Evolutionary conservation across 2,797 vertebrate genomes (phyloP).

Genomic region (Pagetopsis macropterus): DNA sequence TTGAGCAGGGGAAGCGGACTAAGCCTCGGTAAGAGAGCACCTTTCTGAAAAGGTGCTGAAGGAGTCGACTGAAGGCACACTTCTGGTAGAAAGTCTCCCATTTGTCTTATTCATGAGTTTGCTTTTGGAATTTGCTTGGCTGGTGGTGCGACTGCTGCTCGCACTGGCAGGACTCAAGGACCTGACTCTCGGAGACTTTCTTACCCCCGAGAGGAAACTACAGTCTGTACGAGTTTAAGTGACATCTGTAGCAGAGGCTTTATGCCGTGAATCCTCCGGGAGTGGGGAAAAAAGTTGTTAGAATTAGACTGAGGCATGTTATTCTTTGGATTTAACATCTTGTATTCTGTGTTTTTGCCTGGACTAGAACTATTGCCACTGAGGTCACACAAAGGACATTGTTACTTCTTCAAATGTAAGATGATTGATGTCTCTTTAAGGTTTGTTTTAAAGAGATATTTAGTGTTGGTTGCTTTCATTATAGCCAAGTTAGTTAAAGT

Average conservation of each 20-base stretch:
- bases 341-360: not conserved
- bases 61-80: slow-evolving; percentile 54
- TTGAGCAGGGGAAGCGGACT: slow-evolving; percentile 42
- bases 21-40: slow-evolving; percentile 48
- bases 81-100: slow-evolving; percentile 48
- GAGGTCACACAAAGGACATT: slow-evolving; percentile 29
- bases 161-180: slow-evolving; percentile 55
- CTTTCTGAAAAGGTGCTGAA: slow-evolving; percentile 50
- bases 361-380: not conserved
- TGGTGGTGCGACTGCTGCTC: slow-evolving; percentile 50
- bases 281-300: slow-evolving; percentile 21
- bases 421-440: not conserved
- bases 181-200: slow-evolving; percentile 47
- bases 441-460: too few species aligned
- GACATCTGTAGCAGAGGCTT: slow-evolving; percentile 34
- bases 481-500: too few species aligned
- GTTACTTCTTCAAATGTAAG: not conserved
- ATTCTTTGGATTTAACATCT: not conserved
- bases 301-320: slow-evolving; percentile 26
- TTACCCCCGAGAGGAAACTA: slow-evolving; percentile 41
- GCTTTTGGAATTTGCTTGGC: slow-evolving; percentile 60
- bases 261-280: slow-evolving; percentile 21
- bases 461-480: too few species aligned
- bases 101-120: slow-evolving; percentile 67
- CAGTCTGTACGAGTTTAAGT: slow-evolving; percentile 23